A percentile compares a stretch with the other conserved stretches of the same genome.
phyloP scores from a whole-genome alignment of 2,888 invertebrate species.

The Eupeodes luniger region DNA sequence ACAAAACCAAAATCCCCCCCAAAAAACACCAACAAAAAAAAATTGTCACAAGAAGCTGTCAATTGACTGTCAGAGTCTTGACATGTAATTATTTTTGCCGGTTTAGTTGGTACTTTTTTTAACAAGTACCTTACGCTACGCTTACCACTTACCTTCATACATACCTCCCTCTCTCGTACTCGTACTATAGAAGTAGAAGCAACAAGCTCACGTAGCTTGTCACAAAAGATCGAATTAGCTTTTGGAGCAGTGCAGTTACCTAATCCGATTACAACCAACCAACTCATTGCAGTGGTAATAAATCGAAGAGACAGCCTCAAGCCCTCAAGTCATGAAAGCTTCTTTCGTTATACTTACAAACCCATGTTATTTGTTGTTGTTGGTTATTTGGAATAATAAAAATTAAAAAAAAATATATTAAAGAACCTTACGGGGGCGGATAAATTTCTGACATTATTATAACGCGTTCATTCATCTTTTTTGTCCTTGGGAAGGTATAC shows the following conservation, averaged over 20 bases:
- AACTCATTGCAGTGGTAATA: conserved; percentile 68
- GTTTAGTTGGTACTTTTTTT: background rate
- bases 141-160: no score
- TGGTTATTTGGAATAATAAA: background rate
- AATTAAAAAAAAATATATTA: background rate
- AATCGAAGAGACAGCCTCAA: conserved; percentile 53
- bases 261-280: conserved; percentile 68
- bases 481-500: conserved; percentile 4
- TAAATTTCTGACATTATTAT: conserved; percentile 34
- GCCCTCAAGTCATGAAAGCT: conserved; percentile 48
- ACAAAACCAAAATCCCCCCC: background rate
- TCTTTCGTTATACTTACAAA: background rate
- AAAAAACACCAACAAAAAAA: background rate
- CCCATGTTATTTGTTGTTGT: no score
- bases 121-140: background rate
- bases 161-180: no score
- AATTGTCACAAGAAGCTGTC: conserved; percentile 64
- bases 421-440: conserved; percentile 36
- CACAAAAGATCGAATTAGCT: conserved; percentile 70
- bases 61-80: conserved; percentile 64
- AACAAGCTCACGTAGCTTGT: conserved; percentile 71
- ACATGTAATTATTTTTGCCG: conserved; percentile 71
- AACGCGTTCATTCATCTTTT: conserved; percentile 33
- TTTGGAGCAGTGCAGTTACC: conserved; percentile 64
- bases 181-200: conserved; percentile 39